Percentiles rank a stretch among this genome's conserved stretches.
phyloP scores from a whole-genome alignment of 2,113 vertebrate genomes.

The Ranitomeya variabilis region DNA sequence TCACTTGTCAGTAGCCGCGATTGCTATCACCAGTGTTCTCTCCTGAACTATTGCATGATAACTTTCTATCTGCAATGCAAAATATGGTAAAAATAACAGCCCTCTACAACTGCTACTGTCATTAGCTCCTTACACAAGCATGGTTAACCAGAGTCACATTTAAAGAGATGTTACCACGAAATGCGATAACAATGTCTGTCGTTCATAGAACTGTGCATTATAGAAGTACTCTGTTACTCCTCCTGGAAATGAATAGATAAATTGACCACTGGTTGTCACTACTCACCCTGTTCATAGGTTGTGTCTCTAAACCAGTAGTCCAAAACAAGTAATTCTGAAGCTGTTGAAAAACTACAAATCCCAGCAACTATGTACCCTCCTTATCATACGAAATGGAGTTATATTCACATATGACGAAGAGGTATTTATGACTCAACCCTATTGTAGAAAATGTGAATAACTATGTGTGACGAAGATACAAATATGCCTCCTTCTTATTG shows the following conservation, averaged over 20 bases:
- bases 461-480: no score
- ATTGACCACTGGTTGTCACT: neutral
- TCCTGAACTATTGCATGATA: slow-evolving; percentile 54
- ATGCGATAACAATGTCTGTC: neutral
- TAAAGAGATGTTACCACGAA: neutral
- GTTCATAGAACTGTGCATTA: neutral
- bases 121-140: neutral
- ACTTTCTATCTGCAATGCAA: slow-evolving; percentile 41
- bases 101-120: slow-evolving; percentile 8
- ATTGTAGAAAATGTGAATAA: no score
- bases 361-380: no score
- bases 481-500: no score
- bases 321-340: no score
- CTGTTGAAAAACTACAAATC: no score
- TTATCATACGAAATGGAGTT: no score
- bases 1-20: slow-evolving; percentile 46
- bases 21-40: slow-evolving; percentile 39
- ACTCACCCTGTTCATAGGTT: neutral
- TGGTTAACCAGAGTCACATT: neutral
- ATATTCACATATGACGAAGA: no score
- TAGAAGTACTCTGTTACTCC: neutral
- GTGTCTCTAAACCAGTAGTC: no score
- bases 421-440: no score
- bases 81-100: slow-evolving; percentile 31
- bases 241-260: neutral